phyloP scores from a whole-genome alignment of 2,888 invertebrate genomes.

The Gymnocheta viridis region DNA sequence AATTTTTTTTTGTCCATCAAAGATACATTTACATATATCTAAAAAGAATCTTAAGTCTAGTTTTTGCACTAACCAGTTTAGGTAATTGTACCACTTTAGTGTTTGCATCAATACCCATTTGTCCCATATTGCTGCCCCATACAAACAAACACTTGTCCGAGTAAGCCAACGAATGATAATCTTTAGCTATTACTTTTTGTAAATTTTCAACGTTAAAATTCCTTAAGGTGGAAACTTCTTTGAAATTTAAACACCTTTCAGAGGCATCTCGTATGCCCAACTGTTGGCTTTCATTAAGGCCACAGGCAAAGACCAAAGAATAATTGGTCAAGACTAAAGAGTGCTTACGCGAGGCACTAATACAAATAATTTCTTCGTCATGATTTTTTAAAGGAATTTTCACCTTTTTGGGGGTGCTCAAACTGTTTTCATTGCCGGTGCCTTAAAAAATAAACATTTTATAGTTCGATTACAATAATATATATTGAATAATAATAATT shows the following conservation, averaged over 20 bases:
- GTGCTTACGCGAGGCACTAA: constrained; percentile 80
- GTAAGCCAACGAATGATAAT: constrained; percentile 88
- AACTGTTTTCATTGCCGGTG: constrained; percentile 85
- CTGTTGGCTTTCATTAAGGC: constrained; percentile 86
- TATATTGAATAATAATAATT: neutral
- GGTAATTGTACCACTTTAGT: constrained; percentile 74
- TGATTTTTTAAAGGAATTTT: constrained; percentile 76
- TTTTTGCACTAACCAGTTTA: constrained; percentile 72
- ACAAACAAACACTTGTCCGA: constrained; percentile 86
- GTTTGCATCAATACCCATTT: constrained; percentile 84
- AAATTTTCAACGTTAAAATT: constrained; percentile 81
- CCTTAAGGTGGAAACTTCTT: constrained; percentile 77
- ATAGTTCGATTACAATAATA: neutral
- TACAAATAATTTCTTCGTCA: constrained; percentile 77
- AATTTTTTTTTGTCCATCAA: neutral
- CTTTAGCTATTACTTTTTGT: constrained; percentile 86
- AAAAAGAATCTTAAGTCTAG: neutral
- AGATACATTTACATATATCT: no score
- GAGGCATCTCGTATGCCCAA: constrained; percentile 85
- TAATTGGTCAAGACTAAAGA: constrained; percentile 79
- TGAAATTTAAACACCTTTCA: constrained; percentile 79
- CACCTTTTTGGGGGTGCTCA: constrained; percentile 78
- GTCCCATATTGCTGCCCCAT: constrained; percentile 92
- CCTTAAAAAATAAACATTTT: constrained; percentile 75
- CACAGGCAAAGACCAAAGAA: constrained; percentile 83